Evolutionary conservation across 2,797 vertebrate genomes (phyloP).

Genomic region (Rhynchonycteris naso): DNA sequence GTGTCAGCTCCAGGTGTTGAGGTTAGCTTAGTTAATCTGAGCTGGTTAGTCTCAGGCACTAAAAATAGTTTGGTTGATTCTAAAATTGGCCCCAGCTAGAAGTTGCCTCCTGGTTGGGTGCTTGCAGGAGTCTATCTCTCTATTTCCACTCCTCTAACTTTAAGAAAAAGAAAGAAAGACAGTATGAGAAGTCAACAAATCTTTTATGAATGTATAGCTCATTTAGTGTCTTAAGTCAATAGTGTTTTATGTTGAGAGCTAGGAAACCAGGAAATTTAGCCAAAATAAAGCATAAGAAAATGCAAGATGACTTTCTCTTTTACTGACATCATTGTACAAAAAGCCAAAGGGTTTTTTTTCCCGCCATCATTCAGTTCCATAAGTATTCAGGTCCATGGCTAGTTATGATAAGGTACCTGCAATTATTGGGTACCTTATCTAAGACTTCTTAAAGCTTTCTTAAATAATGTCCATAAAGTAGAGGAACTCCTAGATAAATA

Average conservation of each 20-base stretch:
- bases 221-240: slow-evolving; percentile 69
- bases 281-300: slow-evolving; percentile 22
- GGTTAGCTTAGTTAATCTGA: too few relatives aligned
- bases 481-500: not conserved
- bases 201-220: slow-evolving; percentile 64
- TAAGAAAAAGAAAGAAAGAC: not conserved
- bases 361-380: not conserved
- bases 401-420: not conserved
- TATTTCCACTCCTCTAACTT: too few relatives aligned
- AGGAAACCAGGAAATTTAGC: slow-evolving; percentile 39
- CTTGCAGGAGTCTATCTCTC: too few relatives aligned
- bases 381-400: not conserved
- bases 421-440: slow-evolving; percentile 1
- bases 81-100: too few relatives aligned
- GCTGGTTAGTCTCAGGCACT: too few relatives aligned
- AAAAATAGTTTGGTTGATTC: too few relatives aligned
- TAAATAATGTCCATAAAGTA: not conserved
- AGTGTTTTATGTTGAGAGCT: not conserved
- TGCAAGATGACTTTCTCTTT: slow-evolving; percentile 20
- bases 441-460: not conserved
- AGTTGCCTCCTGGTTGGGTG: too few relatives aligned
- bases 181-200: slow-evolving; percentile 76
- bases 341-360: not conserved
- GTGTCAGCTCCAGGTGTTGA: too few relatives aligned
- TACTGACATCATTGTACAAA: not conserved